These are phyloP conservation scores for Dione vanillae DNA, from an alignment of 2,888 invertebrate species.

Conservation along the genomic window DNA sequence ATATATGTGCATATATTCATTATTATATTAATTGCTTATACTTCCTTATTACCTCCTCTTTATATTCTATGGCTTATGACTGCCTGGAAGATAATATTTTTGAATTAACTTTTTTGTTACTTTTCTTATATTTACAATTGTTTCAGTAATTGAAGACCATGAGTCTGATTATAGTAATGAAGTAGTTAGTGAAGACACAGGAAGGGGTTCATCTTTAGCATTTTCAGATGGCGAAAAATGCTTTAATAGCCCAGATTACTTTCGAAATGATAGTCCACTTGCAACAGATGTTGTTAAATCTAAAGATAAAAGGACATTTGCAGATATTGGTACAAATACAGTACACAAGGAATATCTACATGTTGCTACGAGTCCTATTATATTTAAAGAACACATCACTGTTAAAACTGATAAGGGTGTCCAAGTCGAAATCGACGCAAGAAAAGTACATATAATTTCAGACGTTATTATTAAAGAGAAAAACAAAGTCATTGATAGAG, in stretches of 20 bases:
- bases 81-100: too few relatives aligned
- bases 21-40: too few relatives aligned
- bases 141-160: conserved; percentile 40
- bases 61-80: too few relatives aligned
- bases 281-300: conserved; percentile 37
- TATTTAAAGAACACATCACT: conserved; percentile 2
- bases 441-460: conserved; percentile 14
- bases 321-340: conserved; percentile 49
- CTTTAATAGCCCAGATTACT: conserved; percentile 67
- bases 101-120: too few relatives aligned
- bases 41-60: too few relatives aligned
- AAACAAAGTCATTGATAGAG: conserved; percentile 37
- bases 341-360: conserved; percentile 35
- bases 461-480: conserved; percentile 47
- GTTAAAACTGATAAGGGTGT: background rate
- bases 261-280: conserved; percentile 49
- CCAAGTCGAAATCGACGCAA: conserved; percentile 3
- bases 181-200: conserved; percentile 68
- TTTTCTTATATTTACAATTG: background rate
- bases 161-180: conserved; percentile 54
- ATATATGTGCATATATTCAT: too few relatives aligned
- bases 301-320: conserved; percentile 37
- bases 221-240: conserved; percentile 70
- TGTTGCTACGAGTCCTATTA: conserved; percentile 50
- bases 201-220: conserved; percentile 72